Evolutionary conservation across 2,888 invertebrate genomes (phyloP).

Genomic region (Erebia ligea): DNA sequence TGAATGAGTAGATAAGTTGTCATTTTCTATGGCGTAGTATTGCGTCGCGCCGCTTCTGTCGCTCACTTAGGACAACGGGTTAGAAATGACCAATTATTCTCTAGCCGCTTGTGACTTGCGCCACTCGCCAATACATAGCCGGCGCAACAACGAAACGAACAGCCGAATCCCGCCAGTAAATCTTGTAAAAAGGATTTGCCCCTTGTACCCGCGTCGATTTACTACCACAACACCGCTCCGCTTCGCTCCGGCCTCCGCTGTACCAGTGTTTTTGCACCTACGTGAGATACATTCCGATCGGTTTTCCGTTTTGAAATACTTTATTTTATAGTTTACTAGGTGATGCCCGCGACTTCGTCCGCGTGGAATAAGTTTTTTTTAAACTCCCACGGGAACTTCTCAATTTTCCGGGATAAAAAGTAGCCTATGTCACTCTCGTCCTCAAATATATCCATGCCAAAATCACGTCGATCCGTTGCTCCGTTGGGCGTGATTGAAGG

Average conservation of each 20-base stretch:
- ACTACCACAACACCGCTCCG: constrained; percentile 60
- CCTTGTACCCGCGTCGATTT: constrained; percentile 74
- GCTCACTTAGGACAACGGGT: too few species aligned
- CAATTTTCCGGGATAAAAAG: too few species aligned
- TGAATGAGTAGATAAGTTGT: too few species aligned
- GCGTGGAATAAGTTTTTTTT: too few species aligned
- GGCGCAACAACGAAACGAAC: constrained; percentile 60
- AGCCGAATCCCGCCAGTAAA: constrained; percentile 72
- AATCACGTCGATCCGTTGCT: too few species aligned
- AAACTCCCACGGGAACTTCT: too few species aligned
- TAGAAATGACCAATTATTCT: background rate
- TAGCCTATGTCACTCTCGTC: too few species aligned
- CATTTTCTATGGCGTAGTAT: too few species aligned
- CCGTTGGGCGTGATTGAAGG: too few species aligned
- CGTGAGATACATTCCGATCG: constrained; percentile 33
- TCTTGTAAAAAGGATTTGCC: constrained; percentile 77
- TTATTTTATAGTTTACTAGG: background rate
- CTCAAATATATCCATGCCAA: too few species aligned
- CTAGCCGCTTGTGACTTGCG: constrained; percentile 27
- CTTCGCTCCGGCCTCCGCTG: background rate
- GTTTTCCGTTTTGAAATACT: constrained; percentile 16
- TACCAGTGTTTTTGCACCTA: constrained; percentile 35
- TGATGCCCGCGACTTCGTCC: too few species aligned
- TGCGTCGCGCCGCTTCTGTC: too few species aligned
- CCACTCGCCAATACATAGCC: constrained; percentile 49